Evolutionary conservation across 2,113 vertebrate species (phyloP).

Genomic region (Nyctereutes procyonoides): DNA sequence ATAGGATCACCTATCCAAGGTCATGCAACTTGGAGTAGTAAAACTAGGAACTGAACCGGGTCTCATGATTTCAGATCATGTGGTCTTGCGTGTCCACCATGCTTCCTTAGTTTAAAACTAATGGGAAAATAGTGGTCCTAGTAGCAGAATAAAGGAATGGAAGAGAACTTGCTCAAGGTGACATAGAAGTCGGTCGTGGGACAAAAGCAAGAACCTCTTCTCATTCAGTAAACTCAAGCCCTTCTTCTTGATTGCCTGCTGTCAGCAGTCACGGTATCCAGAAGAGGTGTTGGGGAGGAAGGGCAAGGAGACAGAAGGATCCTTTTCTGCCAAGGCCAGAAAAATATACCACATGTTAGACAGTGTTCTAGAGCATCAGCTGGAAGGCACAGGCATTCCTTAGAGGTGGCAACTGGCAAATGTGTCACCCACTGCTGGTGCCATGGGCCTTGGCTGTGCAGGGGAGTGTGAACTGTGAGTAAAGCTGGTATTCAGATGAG

Average conservation of each 20-base stretch:
- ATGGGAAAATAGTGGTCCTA: background rate
- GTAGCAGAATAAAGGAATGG: background rate
- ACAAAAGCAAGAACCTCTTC: background rate
- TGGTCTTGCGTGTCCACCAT: background rate
- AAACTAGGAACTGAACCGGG: background rate
- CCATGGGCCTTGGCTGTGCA: background rate
- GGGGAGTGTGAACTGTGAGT: background rate
- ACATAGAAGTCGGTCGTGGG: background rate
- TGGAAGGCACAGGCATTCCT: constrained; percentile 17
- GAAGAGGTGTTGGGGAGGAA: background rate
- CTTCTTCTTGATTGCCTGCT: background rate
- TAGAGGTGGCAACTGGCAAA: background rate
- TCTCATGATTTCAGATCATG: background rate
- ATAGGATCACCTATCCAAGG: background rate
- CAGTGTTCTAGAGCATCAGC: background rate
- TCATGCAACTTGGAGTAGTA: background rate
- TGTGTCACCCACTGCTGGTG: background rate
- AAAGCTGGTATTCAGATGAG: background rate
- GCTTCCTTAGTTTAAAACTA: background rate
- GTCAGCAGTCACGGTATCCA: background rate
- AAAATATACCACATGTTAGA: background rate
- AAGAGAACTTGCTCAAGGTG: background rate
- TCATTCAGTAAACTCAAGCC: background rate
- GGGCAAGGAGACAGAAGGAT: background rate
- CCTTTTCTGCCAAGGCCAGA: background rate